These are phyloP conservation scores for Lapara coniferarum DNA, from an alignment of 2,888 invertebrate species.

Conservation along the genomic window DNA sequence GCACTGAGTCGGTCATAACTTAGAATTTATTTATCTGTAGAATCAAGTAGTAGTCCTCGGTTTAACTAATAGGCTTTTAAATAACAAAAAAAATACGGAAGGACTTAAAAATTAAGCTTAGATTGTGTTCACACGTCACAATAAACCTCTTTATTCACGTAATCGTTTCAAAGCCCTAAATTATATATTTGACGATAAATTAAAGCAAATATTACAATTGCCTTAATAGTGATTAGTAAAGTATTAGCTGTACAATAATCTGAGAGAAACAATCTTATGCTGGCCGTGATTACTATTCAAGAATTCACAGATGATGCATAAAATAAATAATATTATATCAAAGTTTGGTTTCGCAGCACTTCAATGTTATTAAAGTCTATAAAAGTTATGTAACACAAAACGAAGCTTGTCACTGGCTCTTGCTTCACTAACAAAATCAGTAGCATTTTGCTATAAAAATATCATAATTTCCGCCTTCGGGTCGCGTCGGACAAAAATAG, in stretches of 20 bases:
- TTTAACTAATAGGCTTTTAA: too few species aligned
- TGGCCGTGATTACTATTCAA: slow-evolving; percentile 66
- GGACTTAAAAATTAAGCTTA: too few species aligned
- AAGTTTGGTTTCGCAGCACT: slow-evolving; percentile 34
- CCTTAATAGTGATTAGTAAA: slow-evolving; percentile 48
- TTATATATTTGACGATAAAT: too few species aligned
- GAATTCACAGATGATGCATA: slow-evolving; percentile 60
- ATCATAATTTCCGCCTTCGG: background rate
- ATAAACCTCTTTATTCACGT: too few species aligned
- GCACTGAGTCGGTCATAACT: too few species aligned
- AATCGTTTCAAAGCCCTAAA: too few species aligned
- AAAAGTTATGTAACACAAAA: slow-evolving; percentile 26
- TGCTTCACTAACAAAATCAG: background rate
- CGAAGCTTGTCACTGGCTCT: too few species aligned
- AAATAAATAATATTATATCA: slow-evolving; percentile 48
- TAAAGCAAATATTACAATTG: slow-evolving; percentile 38
- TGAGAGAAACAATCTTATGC: slow-evolving; percentile 43
- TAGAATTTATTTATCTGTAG: too few species aligned
- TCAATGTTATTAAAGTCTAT: slow-evolving; percentile 44
- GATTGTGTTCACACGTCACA: too few species aligned
- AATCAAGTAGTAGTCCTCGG: too few species aligned
- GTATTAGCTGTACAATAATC: slow-evolving; percentile 41
- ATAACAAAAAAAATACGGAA: too few species aligned
- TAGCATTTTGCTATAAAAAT: slow-evolving; percentile 5
- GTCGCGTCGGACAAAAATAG: background rate